phyloP scores from a whole-genome alignment of 1,140 invertebrate genomes.

The Macrobrachium rosenbergii region DNA sequence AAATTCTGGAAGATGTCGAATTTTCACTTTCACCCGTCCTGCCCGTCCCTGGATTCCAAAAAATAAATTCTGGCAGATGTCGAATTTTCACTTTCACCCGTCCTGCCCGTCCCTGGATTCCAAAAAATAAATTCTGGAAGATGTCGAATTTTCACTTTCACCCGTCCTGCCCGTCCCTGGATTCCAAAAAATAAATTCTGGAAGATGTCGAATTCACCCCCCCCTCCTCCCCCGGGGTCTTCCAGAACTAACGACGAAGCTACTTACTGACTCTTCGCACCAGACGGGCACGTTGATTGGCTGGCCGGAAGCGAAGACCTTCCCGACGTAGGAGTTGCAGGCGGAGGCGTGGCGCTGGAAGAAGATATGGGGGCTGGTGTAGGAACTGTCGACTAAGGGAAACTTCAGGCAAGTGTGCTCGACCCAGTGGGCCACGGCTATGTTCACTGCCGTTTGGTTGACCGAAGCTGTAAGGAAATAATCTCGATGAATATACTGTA shows the following conservation, averaged over 20 bases:
- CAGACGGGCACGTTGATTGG: conserved; percentile 40
- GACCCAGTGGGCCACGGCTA: conserved; percentile 25
- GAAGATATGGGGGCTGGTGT: not conserved
- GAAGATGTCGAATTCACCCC: too few species aligned
- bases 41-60: too few species aligned
- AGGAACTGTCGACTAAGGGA: not conserved
- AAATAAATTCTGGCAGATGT: too few species aligned
- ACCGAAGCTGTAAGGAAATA: not conserved
- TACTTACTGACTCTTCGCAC: conserved; percentile 46
- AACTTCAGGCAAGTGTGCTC: conserved; percentile 38
- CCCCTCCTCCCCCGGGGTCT: too few species aligned
- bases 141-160: too few species aligned
- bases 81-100: too few species aligned
- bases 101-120: too few species aligned
- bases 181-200: too few species aligned
- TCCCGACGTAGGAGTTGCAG: conserved; percentile 69
- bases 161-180: too few species aligned
- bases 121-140: too few species aligned
- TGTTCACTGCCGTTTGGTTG: not conserved
- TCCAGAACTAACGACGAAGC: conserved; percentile 53
- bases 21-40: too few species aligned
- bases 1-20: too few species aligned
- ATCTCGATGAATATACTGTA: not conserved
- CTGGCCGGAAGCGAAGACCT: conserved; percentile 64
- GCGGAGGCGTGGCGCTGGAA: not conserved